These are phyloP conservation scores for Strigamia crassipes DNA, from an alignment of 2,888 invertebrate genomes.

Conservation along the genomic window DNA sequence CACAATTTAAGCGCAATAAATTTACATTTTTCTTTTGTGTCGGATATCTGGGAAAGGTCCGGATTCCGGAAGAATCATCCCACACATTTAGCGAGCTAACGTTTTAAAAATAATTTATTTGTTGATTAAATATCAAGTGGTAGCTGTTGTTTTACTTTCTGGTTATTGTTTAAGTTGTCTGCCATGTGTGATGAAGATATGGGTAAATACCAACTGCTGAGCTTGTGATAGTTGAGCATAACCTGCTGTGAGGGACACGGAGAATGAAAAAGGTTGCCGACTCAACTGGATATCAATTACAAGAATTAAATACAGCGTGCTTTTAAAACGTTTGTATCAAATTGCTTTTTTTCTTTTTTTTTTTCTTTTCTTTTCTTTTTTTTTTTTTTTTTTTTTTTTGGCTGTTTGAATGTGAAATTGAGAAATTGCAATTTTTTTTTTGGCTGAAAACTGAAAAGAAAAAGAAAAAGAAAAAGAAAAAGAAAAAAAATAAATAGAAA, in stretches of 20 bases:
- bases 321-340: slow-evolving; percentile 11
- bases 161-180: background rate
- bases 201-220: slow-evolving; percentile 32
- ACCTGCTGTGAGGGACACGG: slow-evolving; percentile 10
- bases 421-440: background rate
- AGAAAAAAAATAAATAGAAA: no score
- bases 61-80: no score
- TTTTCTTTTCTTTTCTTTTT: background rate
- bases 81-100: no score
- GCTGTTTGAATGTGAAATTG: background rate
- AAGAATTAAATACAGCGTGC: background rate
- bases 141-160: background rate
- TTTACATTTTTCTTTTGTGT: no score
- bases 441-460: background rate
- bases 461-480: background rate
- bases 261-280: slow-evolving; percentile 5
- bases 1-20: no score
- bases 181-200: slow-evolving; percentile 34
- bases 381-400: background rate
- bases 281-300: slow-evolving; percentile 14
- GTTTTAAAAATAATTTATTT: background rate
- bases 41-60: no score
- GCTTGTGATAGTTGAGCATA: slow-evolving; percentile 5
- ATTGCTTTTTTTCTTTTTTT: no score
- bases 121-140: background rate